phyloP scores from a whole-genome alignment of 1,140 invertebrate species.

The Contarinia nasturtii region DNA sequence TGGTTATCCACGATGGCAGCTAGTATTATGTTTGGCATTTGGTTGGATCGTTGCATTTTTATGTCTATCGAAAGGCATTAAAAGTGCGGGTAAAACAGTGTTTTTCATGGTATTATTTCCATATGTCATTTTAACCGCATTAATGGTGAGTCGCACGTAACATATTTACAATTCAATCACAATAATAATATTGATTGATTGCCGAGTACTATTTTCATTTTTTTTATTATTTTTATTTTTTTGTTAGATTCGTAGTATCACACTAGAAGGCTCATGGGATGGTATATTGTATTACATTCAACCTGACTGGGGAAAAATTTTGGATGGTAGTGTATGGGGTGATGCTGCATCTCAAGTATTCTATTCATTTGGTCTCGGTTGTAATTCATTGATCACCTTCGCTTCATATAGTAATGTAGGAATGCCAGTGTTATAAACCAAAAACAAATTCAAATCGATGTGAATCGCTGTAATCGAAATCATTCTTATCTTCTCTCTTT shows the following conservation, averaged over 20 bases:
- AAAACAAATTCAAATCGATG: background rate
- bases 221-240: background rate
- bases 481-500: background rate
- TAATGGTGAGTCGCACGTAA: constrained; percentile 9
- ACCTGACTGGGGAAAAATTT: constrained; percentile 32
- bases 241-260: constrained; percentile 41
- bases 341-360: constrained; percentile 51
- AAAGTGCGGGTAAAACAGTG: constrained; percentile 64
- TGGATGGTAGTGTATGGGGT: constrained; percentile 32
- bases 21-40: constrained; percentile 46
- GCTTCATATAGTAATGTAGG: constrained; percentile 54
- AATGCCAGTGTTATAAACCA: constrained; percentile 32
- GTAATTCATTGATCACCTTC: constrained; percentile 51
- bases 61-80: constrained; percentile 42
- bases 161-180: background rate
- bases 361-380: constrained; percentile 47
- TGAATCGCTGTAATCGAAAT: background rate
- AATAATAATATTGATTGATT: too few species aligned
- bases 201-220: background rate
- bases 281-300: constrained; percentile 58
- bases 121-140: constrained; percentile 49
- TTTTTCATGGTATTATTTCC: constrained; percentile 61
- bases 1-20: constrained; percentile 5
- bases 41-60: constrained; percentile 59
- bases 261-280: constrained; percentile 45